Percentiles rank a stretch among this genome's conserved stretches.
Evolutionary conservation across 2,888 invertebrate genomes (phyloP).

Genomic region (Uropetala carovei): DNA sequence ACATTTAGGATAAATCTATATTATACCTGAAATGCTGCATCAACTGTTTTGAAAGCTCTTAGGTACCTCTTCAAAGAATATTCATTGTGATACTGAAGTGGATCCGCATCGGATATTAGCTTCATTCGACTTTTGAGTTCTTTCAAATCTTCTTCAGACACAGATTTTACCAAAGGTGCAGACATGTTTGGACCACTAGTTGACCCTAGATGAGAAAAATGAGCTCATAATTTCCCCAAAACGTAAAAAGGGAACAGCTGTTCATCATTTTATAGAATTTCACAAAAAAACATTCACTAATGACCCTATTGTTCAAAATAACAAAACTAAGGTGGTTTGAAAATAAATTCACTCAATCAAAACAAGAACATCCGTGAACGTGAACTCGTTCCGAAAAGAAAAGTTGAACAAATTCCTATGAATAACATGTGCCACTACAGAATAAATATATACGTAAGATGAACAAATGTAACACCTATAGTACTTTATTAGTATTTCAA

Average conservation of each 20-base stretch:
- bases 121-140: constrained; percentile 84
- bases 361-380: neutral
- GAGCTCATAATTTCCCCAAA: neutral
- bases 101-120: constrained; percentile 84
- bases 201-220: constrained; percentile 33
- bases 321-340: neutral
- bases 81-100: constrained; percentile 85
- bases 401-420: neutral
- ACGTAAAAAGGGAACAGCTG: neutral
- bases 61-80: constrained; percentile 84
- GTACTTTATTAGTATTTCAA: neutral
- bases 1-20: constrained; percentile 64
- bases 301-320: neutral
- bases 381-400: neutral
- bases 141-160: constrained; percentile 81
- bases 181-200: constrained; percentile 34
- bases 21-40: constrained; percentile 84
- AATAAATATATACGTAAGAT: neutral
- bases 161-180: constrained; percentile 73
- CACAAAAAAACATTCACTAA: neutral
- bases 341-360: neutral
- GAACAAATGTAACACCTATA: neutral
- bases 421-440: neutral
- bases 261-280: neutral
- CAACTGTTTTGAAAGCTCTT: constrained; percentile 85